Conservation (phyloP, 1,140 invertebrate species). For the Cyclargus thomasi region DNA sequence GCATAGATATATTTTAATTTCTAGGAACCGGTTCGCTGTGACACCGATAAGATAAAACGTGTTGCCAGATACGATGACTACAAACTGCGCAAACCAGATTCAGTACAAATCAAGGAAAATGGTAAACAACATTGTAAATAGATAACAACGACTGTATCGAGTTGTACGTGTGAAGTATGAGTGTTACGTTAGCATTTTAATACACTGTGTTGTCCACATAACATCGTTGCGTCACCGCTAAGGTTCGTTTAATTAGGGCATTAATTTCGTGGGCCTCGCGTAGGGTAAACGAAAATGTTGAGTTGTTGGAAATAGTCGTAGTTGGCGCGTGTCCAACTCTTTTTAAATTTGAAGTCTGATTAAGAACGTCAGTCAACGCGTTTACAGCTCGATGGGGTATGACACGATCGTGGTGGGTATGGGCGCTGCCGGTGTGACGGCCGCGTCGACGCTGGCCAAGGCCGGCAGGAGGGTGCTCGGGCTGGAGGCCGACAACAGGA, state of each 20-base stretch:
- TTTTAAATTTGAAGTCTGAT: not conserved
- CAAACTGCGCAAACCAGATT: not conserved
- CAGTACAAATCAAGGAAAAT: not conserved
- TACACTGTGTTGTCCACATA: not conserved
- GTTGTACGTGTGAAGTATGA: not conserved
- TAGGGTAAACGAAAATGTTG: not conserved
- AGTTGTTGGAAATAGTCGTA: not conserved
- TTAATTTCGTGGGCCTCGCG: not conserved
- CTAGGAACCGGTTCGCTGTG: not conserved
- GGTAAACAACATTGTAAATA: not conserved
- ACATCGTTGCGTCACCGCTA: not conserved
- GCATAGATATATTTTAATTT: not conserved
- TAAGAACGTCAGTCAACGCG: not conserved
- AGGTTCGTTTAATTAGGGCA: not conserved
- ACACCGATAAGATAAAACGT: not conserved
- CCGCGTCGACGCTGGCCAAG: conserved; percentile 10
- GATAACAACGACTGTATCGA: not conserved
- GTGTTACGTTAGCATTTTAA: not conserved
- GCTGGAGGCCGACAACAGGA: conserved; percentile 5
- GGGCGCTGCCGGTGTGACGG: conserved; percentile 11
- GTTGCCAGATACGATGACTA: not conserved
- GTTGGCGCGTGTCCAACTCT: not conserved
- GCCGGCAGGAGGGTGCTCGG: conserved; percentile 8
- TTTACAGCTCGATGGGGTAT: not conserved
- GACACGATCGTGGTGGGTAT: conserved; percentile 15